Conservation (phyloP, 1,140 invertebrate genomes). For the Pseudomyrmex sp. region DNA sequence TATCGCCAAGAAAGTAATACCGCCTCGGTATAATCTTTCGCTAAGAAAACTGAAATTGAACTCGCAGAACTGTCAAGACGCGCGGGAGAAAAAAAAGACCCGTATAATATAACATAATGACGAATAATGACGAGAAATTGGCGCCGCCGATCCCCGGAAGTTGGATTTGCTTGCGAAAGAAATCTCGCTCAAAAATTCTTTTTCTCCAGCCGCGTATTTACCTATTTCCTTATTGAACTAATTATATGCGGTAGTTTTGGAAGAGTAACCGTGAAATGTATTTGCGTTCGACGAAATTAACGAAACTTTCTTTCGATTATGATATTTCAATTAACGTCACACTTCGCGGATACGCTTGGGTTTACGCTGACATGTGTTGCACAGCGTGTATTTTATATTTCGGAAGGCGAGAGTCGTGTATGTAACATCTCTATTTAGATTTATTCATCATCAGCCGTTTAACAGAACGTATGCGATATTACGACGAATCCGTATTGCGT, state of each 20-base stretch:
- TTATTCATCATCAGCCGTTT: neutral
- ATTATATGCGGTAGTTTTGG: neutral
- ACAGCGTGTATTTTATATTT: slow-evolving; percentile 8
- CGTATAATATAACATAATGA: slow-evolving; percentile 22
- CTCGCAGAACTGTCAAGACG: slow-evolving; percentile 15
- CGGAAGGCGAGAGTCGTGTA: neutral
- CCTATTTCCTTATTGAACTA: slow-evolving; percentile 18
- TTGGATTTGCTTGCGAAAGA: slow-evolving; percentile 19
- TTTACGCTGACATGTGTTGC: neutral
- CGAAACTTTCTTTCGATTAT: slow-evolving; percentile 7
- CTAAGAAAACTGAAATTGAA: neutral
- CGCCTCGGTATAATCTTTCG: neutral
- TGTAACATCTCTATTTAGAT: neutral
- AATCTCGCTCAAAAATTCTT: neutral
- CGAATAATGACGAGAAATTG: slow-evolving; percentile 51
- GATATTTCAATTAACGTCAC: neutral
- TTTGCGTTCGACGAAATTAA: neutral
- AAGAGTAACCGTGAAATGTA: neutral
- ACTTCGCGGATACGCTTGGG: neutral
- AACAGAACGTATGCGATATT: neutral
- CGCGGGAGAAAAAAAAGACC: neutral
- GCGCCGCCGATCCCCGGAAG: neutral
- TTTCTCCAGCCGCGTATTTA: neutral
- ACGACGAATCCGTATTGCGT: slow-evolving; percentile 35
- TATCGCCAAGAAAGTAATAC: slow-evolving; percentile 1